Evolutionary conservation across 2,888 invertebrate genomes (phyloP), one percentile per base, ranked within the genome.

Genomic region (Drosophila anomelani): DNA sequence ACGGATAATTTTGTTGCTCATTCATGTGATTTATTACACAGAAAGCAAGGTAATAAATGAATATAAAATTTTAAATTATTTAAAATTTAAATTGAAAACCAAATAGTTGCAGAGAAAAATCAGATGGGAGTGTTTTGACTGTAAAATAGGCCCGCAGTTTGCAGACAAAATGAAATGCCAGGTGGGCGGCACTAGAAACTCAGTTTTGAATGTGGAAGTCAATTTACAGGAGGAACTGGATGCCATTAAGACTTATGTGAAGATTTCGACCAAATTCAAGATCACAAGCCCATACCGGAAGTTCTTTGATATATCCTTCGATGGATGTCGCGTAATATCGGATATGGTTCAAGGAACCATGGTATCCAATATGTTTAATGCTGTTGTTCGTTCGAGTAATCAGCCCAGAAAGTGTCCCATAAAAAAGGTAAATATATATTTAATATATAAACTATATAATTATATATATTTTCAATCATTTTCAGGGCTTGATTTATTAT

Each of bases 401-500:
- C 64, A 80, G 49, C 73, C 76, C 2, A 51, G 34, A 3, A 75
- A 57, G 12, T 81, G 85, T 47, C 81, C 81, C 23, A 57, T 75
- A 9, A 58, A 49, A 49, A 39, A 60, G 56, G 67, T 17, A 7
- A 3, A 26, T 12, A 17, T 49, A 12, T 26, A n/a, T 9, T 36
- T 10, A 8, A 17, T 12, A 47, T 6, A 12, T 47, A 2, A 13
- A 15, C 15, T 32, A 5, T 13, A 9, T 4, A 26, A 8, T 13
- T 17, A 8, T 13, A 44, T 8, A 10, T 10, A 6, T 3, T 23
- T 12, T 10, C 0, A 29, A 12, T 2, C 9, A 47, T 3, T 38
- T 73, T 4, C 41, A 80, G 80, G 84, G 80, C 0, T 13, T 68
- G 0, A 78, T 78, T 36, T 80, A 80, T 29, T 80, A 68, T 47